Percentiles rank a stretch among this genome's conserved stretches.
Evolutionary conservation across 1,140 invertebrate species (phyloP).

Genomic region (Bombus vancouverensis): DNA sequence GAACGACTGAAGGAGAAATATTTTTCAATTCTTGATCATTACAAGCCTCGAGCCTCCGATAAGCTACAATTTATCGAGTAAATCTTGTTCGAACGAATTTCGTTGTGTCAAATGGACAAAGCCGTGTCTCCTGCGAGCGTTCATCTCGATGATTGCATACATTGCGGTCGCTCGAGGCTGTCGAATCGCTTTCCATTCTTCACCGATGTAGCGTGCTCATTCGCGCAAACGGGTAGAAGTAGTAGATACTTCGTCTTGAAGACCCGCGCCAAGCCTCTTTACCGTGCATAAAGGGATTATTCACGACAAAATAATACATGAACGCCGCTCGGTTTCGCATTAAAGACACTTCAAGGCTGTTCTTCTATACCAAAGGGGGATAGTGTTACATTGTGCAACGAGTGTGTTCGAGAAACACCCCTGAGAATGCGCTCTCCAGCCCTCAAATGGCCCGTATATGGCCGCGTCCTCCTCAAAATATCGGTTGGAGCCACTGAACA

Average conservation of each 20-base stretch:
- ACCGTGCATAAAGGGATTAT: constrained; percentile 70
- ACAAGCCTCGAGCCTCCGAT: not conserved
- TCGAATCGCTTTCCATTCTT: not conserved
- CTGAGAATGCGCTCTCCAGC: constrained; percentile 76
- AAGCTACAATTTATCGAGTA: not conserved
- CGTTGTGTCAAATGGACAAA: not conserved
- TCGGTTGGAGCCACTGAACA: constrained; percentile 70
- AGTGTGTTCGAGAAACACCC: constrained; percentile 79
- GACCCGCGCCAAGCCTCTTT: constrained; percentile 38
- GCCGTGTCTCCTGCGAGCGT: not conserved
- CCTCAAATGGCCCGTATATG: constrained; percentile 82
- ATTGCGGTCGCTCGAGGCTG: constrained; percentile 25
- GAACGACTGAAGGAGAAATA: too few relatives aligned
- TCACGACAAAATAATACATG: constrained; percentile 74
- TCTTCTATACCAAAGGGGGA: constrained; percentile 72
- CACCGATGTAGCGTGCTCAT: not conserved
- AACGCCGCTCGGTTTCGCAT: constrained; percentile 76
- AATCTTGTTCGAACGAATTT: not conserved
- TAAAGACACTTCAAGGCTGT: constrained; percentile 75
- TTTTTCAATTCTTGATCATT: not conserved
- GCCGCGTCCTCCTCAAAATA: constrained; percentile 76
- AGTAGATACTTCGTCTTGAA: constrained; percentile 27
- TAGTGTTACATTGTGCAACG: constrained; percentile 82
- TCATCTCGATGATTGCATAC: constrained; percentile 24
- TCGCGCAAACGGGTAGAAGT: constrained; percentile 22